phyloP scores from a whole-genome alignment of 1,140 invertebrate genomes.

The Venustaconcha ellipsiformis region DNA sequence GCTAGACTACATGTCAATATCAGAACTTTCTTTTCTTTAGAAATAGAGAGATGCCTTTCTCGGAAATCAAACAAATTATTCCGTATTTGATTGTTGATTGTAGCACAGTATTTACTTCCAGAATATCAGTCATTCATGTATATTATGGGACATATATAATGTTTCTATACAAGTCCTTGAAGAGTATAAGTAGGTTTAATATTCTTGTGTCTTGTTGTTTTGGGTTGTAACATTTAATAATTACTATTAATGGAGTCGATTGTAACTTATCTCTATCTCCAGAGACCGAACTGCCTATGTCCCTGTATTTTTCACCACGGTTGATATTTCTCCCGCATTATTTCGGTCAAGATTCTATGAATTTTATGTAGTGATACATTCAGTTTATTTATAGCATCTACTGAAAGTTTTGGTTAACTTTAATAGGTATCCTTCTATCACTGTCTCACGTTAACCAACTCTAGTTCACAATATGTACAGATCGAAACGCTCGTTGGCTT shows the following conservation, averaged over 20 bases:
- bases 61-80: background rate
- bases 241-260: background rate
- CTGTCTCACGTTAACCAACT: conserved; percentile 14
- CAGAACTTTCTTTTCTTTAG: background rate
- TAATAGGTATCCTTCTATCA: conserved; percentile 3
- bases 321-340: conserved; percentile 20
- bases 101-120: background rate
- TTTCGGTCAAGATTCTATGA: background rate
- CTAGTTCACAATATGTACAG: conserved; percentile 18
- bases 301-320: conserved; percentile 15
- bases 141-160: background rate
- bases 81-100: background rate
- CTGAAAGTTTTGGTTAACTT: conserved; percentile 2
- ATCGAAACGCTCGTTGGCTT: conserved; percentile 11
- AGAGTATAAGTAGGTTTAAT: conserved; percentile 9
- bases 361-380: background rate
- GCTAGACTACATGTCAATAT: background rate
- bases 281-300: background rate
- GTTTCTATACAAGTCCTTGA: background rate
- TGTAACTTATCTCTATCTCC: conserved; percentile 10
- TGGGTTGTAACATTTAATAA: conserved; percentile 5
- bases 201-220: conserved; percentile 9
- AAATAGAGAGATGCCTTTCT: background rate
- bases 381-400: conserved; percentile 1
- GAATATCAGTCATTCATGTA: conserved; percentile 16